Evolutionary conservation across 2,113 vertebrate genomes (phyloP), one percentile per base, ranked within the genome.

Genomic region (Clinocottus analis): DNA sequence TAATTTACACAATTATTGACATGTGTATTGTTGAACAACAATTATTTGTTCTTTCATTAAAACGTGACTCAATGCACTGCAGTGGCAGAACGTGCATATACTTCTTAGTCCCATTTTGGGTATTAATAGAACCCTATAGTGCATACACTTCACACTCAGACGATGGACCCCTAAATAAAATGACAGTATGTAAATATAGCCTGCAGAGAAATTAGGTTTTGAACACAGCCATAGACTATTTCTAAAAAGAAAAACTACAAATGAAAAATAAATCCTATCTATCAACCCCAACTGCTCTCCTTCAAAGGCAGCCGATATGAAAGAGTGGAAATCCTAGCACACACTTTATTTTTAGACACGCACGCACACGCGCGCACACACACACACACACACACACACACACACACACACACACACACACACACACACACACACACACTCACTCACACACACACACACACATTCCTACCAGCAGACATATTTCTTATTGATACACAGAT

Each of bases 231-330:
- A 7, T 16, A 9, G 31, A 72, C 25, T 73, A 25, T 60, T 53
- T 70, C 37, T 11, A 21, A 35, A 25, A 62, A 16, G 31, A 69
- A 39, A 72, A 59, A 55, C 39, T 64, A 65, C 31, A 39, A 29
- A 31, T 59, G 78, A 47, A 78, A 33, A 68, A 60, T 47, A 75
- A 84, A 84, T 77, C 23, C 64, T 41, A 51, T 85, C 77, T 63
- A 55, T 84, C 70, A 85, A 58, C 58, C 41, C 13, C 25, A 47
- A 33, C 55, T 45, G 33, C 62, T 35, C 37, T 66, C 25, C 63
- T 75, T 90, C 64, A 80, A 75, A 90, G 33, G 41, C 43, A 60
- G 45, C 14, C 66, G 31, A 59, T 78, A 67, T 75, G 64, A 87
- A 83, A 82, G 39, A 76, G 27, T n/a, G 1, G 56, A 62, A 1